phyloP scores from a whole-genome alignment of 2,888 invertebrate genomes.

The Epistrophe grossulariae region DNA sequence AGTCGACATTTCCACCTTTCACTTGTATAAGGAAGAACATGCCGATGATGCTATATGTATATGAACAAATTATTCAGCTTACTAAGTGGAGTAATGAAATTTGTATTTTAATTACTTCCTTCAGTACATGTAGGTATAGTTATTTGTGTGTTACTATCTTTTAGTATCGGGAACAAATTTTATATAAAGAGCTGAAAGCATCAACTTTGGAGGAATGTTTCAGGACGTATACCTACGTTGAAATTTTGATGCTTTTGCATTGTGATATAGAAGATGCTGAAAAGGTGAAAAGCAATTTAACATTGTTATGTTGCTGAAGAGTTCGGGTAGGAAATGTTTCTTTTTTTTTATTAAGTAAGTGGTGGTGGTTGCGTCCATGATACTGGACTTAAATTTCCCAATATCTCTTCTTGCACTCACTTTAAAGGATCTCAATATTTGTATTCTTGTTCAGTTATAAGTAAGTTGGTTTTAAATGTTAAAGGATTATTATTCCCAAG shows the following conservation, averaged over 20 bases:
- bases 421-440: background rate
- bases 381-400: background rate
- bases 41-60: background rate
- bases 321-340: background rate
- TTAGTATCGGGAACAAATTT: background rate
- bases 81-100: conserved; percentile 51
- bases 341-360: background rate
- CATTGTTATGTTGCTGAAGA: background rate
- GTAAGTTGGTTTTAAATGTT: background rate
- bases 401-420: background rate
- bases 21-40: conserved; percentile 39
- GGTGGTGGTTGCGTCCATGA: too few relatives aligned
- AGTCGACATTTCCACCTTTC: conserved; percentile 56
- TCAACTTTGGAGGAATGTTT: background rate
- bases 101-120: conserved; percentile 55
- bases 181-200: conserved; percentile 1
- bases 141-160: background rate
- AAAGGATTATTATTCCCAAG: background rate
- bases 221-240: background rate
- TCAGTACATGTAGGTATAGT: background rate
- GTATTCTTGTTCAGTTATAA: background rate
- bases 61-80: conserved; percentile 28
- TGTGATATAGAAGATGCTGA: background rate
- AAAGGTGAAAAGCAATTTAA: background rate
- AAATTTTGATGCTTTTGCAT: background rate